Base-by-base conservation (phyloP, 2,113 vertebrate genomes). In the Sander vitreus region DNA sequence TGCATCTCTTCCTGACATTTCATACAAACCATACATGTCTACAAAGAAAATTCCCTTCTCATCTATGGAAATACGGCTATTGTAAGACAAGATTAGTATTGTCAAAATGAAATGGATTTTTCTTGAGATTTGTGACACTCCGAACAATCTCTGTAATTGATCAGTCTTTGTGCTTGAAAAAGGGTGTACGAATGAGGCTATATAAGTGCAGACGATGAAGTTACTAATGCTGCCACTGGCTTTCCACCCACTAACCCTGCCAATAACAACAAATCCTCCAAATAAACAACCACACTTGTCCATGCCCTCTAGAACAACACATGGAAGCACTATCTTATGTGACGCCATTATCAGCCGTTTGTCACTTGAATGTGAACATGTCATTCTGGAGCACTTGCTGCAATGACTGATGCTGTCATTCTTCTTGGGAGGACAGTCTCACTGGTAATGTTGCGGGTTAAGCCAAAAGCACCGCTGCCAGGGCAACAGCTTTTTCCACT, bases 401-500 rank as follows among this genome's bases (percentile, higher is more conserved):
- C 15, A 66, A 55, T 9, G 16, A 45, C 25, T 18, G 53, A n/a
- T n/a, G n/a, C 18, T 30, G 27, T 15, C 1, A 2, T 33, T 59
- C 2, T 30, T 53, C 43, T 36, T 33, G 27, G 15, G 23, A 57
- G 15, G 11, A 73, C 30, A 21, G 25, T 25, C 25, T 58, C n/a
- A 1, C 36, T 14, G 27, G 47, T 55, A 16, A 2, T 67, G 47
- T 77, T 54, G 13, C 1, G 2, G 51, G 47, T 10, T 19, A 64
- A 67, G 12, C 58, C 48, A 72, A 60, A 73, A n/a, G 18, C 53
- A 53, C 60, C 21, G 36, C 55, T 43, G 62, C 47, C 30, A 47
- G 57, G 76, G 63, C 7, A 36, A 58, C 59, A 57, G 14, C 14
- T 62, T 80, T 84, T 88, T 88, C 84, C 89, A 86, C 50, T 76